phyloP scores from a whole-genome alignment of 2,797 vertebrate genomes.

The Dromococcyx pavoninus region DNA sequence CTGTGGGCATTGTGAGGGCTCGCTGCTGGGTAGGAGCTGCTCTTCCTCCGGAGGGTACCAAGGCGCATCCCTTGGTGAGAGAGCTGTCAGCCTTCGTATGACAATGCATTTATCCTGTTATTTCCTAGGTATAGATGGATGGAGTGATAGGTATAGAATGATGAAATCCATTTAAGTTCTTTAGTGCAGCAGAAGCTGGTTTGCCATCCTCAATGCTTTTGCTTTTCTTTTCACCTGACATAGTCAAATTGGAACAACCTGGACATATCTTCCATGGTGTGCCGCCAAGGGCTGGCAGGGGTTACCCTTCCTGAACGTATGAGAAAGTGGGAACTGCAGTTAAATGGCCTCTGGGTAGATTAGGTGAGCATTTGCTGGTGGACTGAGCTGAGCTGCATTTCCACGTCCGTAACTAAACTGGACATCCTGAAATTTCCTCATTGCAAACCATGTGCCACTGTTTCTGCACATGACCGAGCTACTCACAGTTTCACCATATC shows the following conservation, averaged over 20 bases:
- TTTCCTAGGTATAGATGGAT: background rate
- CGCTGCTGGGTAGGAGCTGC: background rate
- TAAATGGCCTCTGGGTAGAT: background rate
- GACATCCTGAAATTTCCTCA: background rate
- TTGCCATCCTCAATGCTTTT: background rate
- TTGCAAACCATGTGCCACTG: fast-evolving
- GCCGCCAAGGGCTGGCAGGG: background rate
- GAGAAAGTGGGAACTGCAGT: background rate
- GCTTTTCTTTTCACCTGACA: background rate
- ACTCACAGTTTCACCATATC: background rate
- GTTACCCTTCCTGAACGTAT: background rate
- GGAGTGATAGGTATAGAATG: background rate
- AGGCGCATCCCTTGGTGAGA: fast-evolving
- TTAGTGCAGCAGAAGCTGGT: background rate
- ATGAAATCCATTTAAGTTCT: background rate
- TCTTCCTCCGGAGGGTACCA: background rate
- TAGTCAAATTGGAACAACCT: conserved; percentile 1
- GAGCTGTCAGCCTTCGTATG: background rate
- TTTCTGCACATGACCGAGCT: background rate
- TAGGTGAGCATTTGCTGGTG: background rate
- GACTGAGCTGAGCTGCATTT: background rate
- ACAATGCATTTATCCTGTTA: background rate
- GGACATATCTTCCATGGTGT: background rate
- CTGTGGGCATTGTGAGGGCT: background rate
- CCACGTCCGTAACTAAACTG: background rate